Evolutionary conservation across 2,888 invertebrate species (phyloP).

Genomic region (Gandaritis pyraliata): DNA sequence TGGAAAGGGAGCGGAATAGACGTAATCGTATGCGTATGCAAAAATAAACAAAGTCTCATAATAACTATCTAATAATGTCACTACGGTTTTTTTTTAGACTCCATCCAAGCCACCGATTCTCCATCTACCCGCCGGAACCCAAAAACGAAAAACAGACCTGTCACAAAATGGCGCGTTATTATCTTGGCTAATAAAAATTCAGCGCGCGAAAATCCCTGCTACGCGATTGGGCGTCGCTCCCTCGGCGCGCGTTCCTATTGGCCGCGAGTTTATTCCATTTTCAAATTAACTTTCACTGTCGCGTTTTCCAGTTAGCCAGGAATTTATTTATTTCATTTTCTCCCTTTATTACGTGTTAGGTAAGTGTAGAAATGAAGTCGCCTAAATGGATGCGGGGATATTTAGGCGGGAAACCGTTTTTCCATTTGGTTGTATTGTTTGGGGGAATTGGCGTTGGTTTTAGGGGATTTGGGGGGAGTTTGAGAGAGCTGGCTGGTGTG

Average conservation of each 20-base stretch:
- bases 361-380: constrained; percentile 44
- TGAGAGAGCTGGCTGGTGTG: constrained; percentile 13
- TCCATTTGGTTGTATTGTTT: constrained; percentile 34
- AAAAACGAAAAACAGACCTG: constrained; percentile 72
- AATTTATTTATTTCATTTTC: constrained; percentile 60
- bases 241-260: constrained; percentile 70
- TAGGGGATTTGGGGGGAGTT: constrained; percentile 20
- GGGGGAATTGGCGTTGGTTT: constrained; percentile 33
- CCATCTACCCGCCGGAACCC: constrained; percentile 33
- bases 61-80: not conserved
- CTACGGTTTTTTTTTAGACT: not conserved
- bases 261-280: constrained; percentile 81
- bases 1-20: too few relatives aligned
- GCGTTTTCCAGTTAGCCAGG: constrained; percentile 41
- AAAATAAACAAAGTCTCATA: too few relatives aligned
- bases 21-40: too few relatives aligned
- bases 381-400: constrained; percentile 43
- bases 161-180: constrained; percentile 82
- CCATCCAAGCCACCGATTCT: constrained; percentile 23
- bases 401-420: constrained; percentile 32
- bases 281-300: constrained; percentile 83
- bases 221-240: constrained; percentile 71
- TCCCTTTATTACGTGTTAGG: constrained; percentile 56
- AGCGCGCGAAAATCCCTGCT: constrained; percentile 79
- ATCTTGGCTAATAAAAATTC: constrained; percentile 83